These are phyloP conservation scores for Chiridota heheva DNA, from an alignment of 35 echinoderm and acorn worm genomes.

Conservation along the genomic window DNA sequence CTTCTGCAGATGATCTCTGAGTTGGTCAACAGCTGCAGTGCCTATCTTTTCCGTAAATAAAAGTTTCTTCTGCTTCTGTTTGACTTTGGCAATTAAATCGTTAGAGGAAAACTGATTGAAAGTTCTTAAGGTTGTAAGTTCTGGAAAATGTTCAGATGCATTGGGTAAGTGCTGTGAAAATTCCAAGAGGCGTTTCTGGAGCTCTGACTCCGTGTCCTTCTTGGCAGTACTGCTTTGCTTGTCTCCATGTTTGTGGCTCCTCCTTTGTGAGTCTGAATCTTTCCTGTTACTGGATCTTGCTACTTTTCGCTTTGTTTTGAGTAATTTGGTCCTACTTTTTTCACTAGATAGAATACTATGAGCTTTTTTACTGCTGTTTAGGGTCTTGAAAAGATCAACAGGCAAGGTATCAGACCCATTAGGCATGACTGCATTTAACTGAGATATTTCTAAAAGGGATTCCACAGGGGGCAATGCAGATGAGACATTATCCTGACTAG, in stretches of 20 bases:
- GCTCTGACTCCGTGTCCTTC: not conserved
- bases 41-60: conserved; percentile 48
- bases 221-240: conserved; percentile 49
- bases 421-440: conserved; percentile 48
- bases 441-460: conserved; percentile 15
- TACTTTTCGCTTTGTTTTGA: conserved; percentile 17
- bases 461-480: conserved; percentile 24
- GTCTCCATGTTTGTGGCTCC: conserved; percentile 2
- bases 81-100: conserved; percentile 29
- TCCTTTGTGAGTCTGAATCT: not conserved
- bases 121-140: conserved; percentile 29
- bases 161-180: not conserved
- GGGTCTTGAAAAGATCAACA: conserved; percentile 40
- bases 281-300: conserved; percentile 20
- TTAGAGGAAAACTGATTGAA: conserved; percentile 19
- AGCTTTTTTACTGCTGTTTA: conserved; percentile 42
- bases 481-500: conserved; percentile 20
- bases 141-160: conserved; percentile 22
- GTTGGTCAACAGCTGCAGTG: conserved; percentile 63
- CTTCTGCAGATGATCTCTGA: conserved; percentile 60
- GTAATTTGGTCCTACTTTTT: conserved; percentile 45
- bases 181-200: not conserved
- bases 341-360: conserved; percentile 48
- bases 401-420: conserved; percentile 57
- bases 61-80: not conserved